Evolutionary conservation across 2,113 vertebrate species (phyloP).

Genomic region (Pygathrix nemaeus): DNA sequence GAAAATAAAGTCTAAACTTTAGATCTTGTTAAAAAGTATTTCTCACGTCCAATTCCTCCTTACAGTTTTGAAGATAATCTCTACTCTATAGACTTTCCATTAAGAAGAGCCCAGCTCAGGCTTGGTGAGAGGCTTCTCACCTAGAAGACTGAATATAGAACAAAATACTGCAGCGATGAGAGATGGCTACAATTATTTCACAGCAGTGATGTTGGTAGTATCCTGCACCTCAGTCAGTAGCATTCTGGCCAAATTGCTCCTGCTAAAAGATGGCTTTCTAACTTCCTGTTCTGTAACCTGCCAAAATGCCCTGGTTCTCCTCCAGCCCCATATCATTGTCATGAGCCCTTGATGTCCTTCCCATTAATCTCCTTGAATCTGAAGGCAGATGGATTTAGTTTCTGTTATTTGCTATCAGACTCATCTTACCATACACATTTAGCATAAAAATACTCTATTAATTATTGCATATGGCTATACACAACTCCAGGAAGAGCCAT

Average conservation of each 20-base stretch:
- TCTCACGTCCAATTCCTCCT: background rate
- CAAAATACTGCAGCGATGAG: background rate
- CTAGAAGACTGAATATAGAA: background rate
- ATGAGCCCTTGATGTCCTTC: background rate
- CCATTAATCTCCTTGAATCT: background rate
- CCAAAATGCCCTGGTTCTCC: background rate
- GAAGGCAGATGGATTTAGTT: background rate
- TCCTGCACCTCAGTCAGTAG: background rate
- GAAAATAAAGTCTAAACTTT: slow-evolving; percentile 3
- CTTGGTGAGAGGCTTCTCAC: background rate
- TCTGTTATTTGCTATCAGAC: background rate
- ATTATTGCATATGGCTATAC: background rate
- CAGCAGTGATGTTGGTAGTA: background rate
- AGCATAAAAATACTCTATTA: background rate
- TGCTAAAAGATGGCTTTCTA: background rate
- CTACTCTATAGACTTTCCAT: background rate
- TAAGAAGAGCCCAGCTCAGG: background rate
- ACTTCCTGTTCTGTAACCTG: background rate
- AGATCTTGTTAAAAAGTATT: background rate
- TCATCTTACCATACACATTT: background rate
- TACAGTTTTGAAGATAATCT: background rate
- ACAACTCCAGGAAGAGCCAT: background rate
- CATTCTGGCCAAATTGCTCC: background rate
- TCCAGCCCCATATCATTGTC: background rate
- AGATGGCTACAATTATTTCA: background rate